Conservation (phyloP, 2,888 invertebrate species). For the Heliconius cydno region DNA sequence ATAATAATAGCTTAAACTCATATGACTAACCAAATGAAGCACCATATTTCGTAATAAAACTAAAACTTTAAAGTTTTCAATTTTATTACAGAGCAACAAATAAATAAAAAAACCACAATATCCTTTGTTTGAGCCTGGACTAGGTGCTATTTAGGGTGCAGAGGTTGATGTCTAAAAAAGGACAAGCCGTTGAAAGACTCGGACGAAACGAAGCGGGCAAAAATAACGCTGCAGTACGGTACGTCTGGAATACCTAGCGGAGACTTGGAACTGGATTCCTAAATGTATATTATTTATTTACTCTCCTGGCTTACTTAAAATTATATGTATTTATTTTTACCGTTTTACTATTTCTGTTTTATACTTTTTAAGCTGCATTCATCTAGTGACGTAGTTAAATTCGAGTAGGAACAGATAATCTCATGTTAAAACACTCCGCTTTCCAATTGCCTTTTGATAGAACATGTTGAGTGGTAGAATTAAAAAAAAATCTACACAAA, state of each 20-base stretch:
- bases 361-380: not conserved
- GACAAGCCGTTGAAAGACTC: conserved; percentile 19
- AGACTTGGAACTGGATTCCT: not conserved
- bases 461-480: no score
- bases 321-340: not conserved
- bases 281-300: conserved; percentile 3
- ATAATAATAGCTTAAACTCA: no score
- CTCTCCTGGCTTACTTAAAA: not conserved
- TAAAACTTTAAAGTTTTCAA: no score
- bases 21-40: no score
- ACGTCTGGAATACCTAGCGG: not conserved
- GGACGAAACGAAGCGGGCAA: conserved; percentile 3
- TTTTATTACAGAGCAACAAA: not conserved
- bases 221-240: conserved; percentile 9
- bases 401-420: not conserved
- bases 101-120: not conserved
- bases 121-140: not conserved
- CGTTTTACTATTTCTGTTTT: not conserved
- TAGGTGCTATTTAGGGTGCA: conserved; percentile 13
- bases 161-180: conserved; percentile 20
- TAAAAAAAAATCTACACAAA: no score
- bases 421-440: no score
- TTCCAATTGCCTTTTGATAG: no score
- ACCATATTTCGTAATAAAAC: no score
- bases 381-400: not conserved